Evolutionary conservation across 2,113 vertebrate genomes (phyloP), one percentile per base, ranked within the genome.

Genomic region (Sterna hirundo): DNA sequence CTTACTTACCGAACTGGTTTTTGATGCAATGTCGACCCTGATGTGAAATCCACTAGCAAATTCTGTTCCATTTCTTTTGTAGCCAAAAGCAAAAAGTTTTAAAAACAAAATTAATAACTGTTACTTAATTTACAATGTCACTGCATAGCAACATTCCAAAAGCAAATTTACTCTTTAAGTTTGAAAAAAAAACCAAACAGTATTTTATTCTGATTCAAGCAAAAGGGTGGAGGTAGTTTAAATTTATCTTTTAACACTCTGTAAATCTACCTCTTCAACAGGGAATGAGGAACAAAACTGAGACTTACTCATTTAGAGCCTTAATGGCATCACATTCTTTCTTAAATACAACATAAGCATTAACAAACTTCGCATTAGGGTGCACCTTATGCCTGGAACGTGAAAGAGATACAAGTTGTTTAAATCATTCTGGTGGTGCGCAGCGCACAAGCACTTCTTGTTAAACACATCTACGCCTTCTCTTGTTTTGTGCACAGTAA

Each of bases 311-410:
- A 54, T 98, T 95, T 58, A 99, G 54, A 13, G 99, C 99, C 38
- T 93, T 98, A 20, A 62, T 7, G 10, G 98, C 99, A 9, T 96
- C 97, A 1, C 94, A 91, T 52, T 99, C 97, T 4, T 99, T 98
- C 69, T 98, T 98, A 91, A 99, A 99, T n/a, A 99, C 99, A 11
- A 99, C 88, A 3, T 99, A 99, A 23, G 99, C 99, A 18, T 99
- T 99, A 34, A 99, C 36, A 27, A 98, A 99, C 74, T 98, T 98
- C 32, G 96, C 98, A 61, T 98, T 98, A 1, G 99, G 99, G 87
- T 99, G 99, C 75, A 99, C 47, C 95, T 99, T 98, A 36, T 97
- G 99, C 86, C 99, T 99, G 93, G 6, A 85, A 86, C 2, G 23
- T 36, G 47, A 51, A 92, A 49, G 47, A 55, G 76, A n/a, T 12